Evolutionary conservation across 2,113 vertebrate species (phyloP), one percentile per base, ranked within the genome.

Genomic region (Polypterus bichir): DNA sequence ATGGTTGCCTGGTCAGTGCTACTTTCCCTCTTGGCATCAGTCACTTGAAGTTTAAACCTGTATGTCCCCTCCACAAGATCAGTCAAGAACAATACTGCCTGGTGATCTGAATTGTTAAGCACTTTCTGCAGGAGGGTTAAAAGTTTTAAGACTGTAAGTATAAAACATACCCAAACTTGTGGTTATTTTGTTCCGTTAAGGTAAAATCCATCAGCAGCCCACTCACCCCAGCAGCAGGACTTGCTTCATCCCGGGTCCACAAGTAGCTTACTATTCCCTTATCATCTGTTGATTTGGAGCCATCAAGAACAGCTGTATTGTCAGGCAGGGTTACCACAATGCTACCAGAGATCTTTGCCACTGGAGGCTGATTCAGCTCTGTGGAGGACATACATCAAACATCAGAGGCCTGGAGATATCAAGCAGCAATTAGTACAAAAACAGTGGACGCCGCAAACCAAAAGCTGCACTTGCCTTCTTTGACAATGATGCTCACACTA

Each of bases 1-100:
- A 99, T 81, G 0, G 86, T 86, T 61, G 89, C 88, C 47, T 77
- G 77, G 71, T 85, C 89, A 7, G 59, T 73, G 71, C 75, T 88
- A 49, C 70, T 94, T 74, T 99, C 93, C n/a, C 96, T 94, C 77
- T 98, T 97, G 54, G 88, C 90, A 73, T 99, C 96, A 0, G 85
- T 94, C 60, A 98, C 92, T 54, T 88, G 89, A 67, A 99, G 77
- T n/a, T 84, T 89, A 74, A 97, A 99, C 0, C 76, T 89, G 76
- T 98, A 99, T 53, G 87, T 93, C 9, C 96, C 96, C 76, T 89
- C 88, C 1, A 99, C 95, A 76, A 99, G 81, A 79, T 97, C 93
- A 59, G 92, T 87, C 44, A 99, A 82, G 59, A 97, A 89, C 54
- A 99, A 90, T 70, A 98, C 77, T 0, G 94, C 80, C 69, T 92